Evolutionary conservation across 2,888 invertebrate genomes (phyloP).

Genomic region (Sclerodermus sp.): DNA sequence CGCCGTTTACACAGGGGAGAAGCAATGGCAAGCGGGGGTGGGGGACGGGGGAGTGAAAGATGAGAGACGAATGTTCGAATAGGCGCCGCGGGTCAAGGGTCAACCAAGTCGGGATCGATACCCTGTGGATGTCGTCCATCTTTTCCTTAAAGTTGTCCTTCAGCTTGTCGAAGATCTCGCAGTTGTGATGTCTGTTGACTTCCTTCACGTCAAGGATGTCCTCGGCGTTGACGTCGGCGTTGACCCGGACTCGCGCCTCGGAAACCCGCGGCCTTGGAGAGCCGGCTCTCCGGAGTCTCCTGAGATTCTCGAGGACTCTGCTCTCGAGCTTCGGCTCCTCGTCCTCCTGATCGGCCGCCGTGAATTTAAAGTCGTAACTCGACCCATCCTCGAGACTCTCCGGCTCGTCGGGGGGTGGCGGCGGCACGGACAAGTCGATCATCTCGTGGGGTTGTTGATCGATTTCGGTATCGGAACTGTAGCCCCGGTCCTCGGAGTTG

Average conservation of each 20-base stretch:
- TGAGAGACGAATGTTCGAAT: too few species aligned
- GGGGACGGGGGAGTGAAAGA: too few species aligned
- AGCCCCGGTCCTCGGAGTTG: slow-evolving; percentile 4
- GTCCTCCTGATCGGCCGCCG: slow-evolving; percentile 4
- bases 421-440: neutral
- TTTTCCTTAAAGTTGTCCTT: slow-evolving; percentile 59
- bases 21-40: neutral
- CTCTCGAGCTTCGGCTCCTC: slow-evolving; percentile 17
- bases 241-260: neutral
- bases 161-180: slow-evolving; percentile 27
- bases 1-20: too few species aligned
- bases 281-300: neutral
- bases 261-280: too few species aligned
- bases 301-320: slow-evolving; percentile 10
- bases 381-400: neutral
- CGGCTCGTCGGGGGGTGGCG: neutral
- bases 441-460: neutral
- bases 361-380: slow-evolving; percentile 20
- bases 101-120: too few species aligned
- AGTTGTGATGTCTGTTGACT: slow-evolving; percentile 15
- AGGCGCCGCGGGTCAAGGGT: too few species aligned
- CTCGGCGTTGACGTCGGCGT: neutral
- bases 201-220: slow-evolving; percentile 20
- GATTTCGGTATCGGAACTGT: slow-evolving; percentile 10
- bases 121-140: slow-evolving; percentile 66